These are phyloP conservation scores for Lepidurus couesii DNA, from an alignment of 1,140 invertebrate species.

Conservation along the genomic window DNA sequence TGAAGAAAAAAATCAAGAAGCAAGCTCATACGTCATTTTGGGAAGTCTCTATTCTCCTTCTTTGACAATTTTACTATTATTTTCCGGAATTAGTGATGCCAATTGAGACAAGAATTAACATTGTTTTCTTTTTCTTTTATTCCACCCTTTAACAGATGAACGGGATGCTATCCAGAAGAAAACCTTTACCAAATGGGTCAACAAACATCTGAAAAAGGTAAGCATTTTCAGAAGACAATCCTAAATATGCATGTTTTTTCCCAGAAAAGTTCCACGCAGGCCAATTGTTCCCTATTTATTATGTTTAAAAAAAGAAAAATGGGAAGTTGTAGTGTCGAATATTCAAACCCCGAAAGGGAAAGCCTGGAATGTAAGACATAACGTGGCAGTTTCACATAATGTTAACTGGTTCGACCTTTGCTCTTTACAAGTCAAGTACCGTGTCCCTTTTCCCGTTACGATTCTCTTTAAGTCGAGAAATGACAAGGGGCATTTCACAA, in stretches of 20 bases:
- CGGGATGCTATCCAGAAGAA: constrained; percentile 99
- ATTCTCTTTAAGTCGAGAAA: neutral
- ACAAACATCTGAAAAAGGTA: constrained; percentile 99
- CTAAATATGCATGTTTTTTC: neutral
- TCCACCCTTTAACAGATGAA: constrained; percentile 76
- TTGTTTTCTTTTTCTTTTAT: constrained; percentile 36
- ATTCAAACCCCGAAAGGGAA: neutral
- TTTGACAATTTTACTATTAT: neutral
- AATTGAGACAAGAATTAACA: neutral
- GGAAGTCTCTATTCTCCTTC: neutral
- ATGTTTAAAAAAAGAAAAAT: neutral
- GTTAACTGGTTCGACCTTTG: neutral
- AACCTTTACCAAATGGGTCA: constrained; percentile 99
- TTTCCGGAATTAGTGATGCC: neutral
- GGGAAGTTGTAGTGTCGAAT: neutral
- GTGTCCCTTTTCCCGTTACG: neutral
- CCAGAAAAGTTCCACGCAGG: neutral
- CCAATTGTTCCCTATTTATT: neutral
- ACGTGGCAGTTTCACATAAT: constrained; percentile 3
- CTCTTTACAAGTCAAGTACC: neutral
- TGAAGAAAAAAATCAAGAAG: neutral
- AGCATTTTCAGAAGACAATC: constrained; percentile 41
- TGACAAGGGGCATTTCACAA: neutral
- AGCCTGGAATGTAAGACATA: neutral
- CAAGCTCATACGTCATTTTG: neutral